Evolutionary conservation across 1,140 invertebrate genomes (phyloP), one percentile per base, ranked within the genome.

Genomic region (Drosophila takahashii): DNA sequence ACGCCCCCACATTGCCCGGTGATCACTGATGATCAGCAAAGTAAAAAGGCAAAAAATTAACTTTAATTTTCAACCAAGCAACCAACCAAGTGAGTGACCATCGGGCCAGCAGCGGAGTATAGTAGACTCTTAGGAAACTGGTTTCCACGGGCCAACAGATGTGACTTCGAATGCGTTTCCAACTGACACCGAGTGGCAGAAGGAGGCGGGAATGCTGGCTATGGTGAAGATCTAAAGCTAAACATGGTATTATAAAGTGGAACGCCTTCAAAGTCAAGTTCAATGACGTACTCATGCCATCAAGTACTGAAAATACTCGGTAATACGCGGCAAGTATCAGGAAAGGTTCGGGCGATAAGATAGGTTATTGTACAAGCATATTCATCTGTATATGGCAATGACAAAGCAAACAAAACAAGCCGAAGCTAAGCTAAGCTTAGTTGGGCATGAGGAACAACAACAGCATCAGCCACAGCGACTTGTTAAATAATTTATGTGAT

Each of bases 211-310:
- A 58, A 62, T 74, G 71, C 59, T 61, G 50, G 56, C 39, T 51
- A 36, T 42, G 27, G 44, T 22, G 61, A 76, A 77, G 73, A 77
- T 77, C 64, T 60, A 67, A 54, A 69, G 32, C 73, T 69, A 77
- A 77, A 75, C 72, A 75, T 75, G 72, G 72, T 75, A 75, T 76
- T 75, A 75, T 66, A 66, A 76, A 77, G 62, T 77, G 73, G 73
- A 77, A 77, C 74, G 74, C 73, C 74, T 77, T 77, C 73, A 77
- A 77, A 77, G 73, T 77, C 74, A 77, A 77, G 74, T 77, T 77
- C 74, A 77, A 77, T 77, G 74, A 77, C 74, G 74, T 77, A 77
- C 74, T 77, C 73, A 56, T 34, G 54, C 45, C 61, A 54, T 67
- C 61, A 77, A 76, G 72, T 76, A 60, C 72, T 54, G 64, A 53